Percentiles rank a stretch among this genome's conserved stretches.
Conservation (phyloP, 2,113 vertebrate genomes). For the Macquaria australasica region DNA sequence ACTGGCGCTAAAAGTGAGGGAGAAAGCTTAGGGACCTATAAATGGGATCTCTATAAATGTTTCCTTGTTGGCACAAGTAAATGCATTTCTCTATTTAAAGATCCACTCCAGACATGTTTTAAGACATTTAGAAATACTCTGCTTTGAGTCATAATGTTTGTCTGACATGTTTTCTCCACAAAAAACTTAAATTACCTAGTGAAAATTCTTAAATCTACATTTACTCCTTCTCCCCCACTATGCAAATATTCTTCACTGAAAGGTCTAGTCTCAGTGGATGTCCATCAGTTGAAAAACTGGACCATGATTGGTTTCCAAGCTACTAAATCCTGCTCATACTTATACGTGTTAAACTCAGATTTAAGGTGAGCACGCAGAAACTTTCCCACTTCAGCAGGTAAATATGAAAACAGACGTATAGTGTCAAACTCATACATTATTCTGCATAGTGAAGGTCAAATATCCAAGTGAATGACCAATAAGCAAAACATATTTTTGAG, state of each 20-base stretch:
- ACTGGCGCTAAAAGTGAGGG: background rate
- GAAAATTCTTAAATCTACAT: background rate
- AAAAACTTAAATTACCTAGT: background rate
- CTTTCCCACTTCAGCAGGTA: background rate
- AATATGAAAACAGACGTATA: background rate
- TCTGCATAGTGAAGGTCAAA: background rate
- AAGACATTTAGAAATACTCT: background rate
- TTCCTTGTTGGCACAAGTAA: background rate
- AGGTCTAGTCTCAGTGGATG: background rate
- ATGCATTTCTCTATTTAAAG: background rate
- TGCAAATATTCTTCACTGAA: background rate
- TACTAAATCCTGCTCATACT: background rate
- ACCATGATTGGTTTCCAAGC: background rate
- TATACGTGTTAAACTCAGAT: background rate
- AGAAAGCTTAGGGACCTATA: background rate
- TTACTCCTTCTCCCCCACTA: background rate
- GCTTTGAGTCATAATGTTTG: background rate
- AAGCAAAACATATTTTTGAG: background rate
- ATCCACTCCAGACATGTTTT: background rate
- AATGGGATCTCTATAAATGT: background rate
- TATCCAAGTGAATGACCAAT: background rate
- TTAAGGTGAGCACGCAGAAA: background rate
- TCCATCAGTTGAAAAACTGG: background rate
- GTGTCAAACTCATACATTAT: background rate
- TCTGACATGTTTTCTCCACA: background rate